Percentiles rank a stretch among this genome's conserved stretches.
These are phyloP conservation scores for Poecilobothrus nobilitatus DNA, from an alignment of 2,888 invertebrate genomes.

Conservation along the genomic window DNA sequence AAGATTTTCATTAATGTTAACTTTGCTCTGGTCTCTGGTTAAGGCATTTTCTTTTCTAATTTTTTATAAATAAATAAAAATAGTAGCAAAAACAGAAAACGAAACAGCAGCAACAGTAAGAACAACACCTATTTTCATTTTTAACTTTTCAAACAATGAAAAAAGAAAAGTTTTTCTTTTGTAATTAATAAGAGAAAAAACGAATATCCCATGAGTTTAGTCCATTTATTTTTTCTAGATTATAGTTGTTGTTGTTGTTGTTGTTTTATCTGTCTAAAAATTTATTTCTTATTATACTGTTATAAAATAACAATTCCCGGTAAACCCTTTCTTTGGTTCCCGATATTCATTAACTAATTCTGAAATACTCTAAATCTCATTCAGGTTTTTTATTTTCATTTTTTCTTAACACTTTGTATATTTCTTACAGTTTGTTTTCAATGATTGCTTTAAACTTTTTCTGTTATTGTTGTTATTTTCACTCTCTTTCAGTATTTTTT, in stretches of 20 bases:
- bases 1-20: too few relatives aligned
- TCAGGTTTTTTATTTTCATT: background rate
- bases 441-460: background rate
- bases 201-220: background rate
- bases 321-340: too few relatives aligned
- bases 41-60: too few relatives aligned
- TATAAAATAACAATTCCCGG: too few relatives aligned
- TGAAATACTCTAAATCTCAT: background rate
- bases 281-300: background rate
- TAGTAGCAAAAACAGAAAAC: too few relatives aligned
- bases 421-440: background rate
- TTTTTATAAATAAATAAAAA: too few relatives aligned
- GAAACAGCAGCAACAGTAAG: too few relatives aligned
- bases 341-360: constrained; percentile 1
- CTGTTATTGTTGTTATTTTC: background rate
- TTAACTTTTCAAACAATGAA: background rate
- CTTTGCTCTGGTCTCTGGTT: too few relatives aligned
- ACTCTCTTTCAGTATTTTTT: background rate
- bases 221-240: background rate
- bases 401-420: constrained; percentile 1
- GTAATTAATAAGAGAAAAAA: background rate
- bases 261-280: too few relatives aligned
- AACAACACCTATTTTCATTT: background rate
- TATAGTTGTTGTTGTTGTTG: too few relatives aligned
- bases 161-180: background rate